A percentile compares a stretch with the other conserved stretches of the same genome.
These are phyloP conservation scores for Pomacea maculata DNA, from an alignment of 1,140 invertebrate species.

Conservation along the genomic window DNA sequence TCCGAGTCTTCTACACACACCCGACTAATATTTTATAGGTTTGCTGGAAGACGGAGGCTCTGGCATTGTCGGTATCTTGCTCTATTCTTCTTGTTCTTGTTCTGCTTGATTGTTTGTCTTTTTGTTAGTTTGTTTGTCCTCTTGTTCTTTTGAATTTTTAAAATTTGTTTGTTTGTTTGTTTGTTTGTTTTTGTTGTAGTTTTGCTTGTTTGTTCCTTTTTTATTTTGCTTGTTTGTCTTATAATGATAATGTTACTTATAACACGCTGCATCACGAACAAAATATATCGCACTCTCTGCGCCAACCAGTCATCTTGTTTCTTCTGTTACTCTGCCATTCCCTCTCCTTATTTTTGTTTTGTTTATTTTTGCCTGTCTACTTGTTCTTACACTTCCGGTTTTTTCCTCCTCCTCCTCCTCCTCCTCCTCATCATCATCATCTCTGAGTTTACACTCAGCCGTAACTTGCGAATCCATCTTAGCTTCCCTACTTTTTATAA, in stretches of 20 bases:
- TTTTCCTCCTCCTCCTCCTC: neutral
- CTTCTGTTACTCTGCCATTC: neutral
- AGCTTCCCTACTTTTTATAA: too few species aligned
- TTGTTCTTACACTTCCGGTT: neutral
- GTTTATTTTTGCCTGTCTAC: neutral
- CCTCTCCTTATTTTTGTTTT: neutral
- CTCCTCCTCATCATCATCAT: too few species aligned
- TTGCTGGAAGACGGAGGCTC: neutral
- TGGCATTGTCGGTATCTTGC: neutral
- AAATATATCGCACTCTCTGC: too few species aligned
- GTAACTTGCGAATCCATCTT: too few species aligned
- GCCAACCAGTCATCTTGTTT: neutral
- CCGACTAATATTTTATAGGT: too few species aligned
- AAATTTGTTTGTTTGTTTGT: neutral
- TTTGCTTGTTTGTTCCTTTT: neutral
- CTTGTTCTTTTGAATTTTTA: neutral
- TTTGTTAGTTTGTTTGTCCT: neutral
- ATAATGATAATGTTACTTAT: too few species aligned
- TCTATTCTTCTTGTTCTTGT: neutral
- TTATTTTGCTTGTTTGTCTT: neutral
- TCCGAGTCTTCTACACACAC: too few species aligned
- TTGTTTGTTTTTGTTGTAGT: neutral
- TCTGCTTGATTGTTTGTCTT: neutral
- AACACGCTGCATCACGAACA: too few species aligned
- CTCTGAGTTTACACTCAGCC: too few species aligned